Percentiles rank a stretch among this genome's conserved stretches.
These are phyloP conservation scores for Serilophus lunatus DNA, from an alignment of 2,113 vertebrate species.

Conservation along the genomic window DNA sequence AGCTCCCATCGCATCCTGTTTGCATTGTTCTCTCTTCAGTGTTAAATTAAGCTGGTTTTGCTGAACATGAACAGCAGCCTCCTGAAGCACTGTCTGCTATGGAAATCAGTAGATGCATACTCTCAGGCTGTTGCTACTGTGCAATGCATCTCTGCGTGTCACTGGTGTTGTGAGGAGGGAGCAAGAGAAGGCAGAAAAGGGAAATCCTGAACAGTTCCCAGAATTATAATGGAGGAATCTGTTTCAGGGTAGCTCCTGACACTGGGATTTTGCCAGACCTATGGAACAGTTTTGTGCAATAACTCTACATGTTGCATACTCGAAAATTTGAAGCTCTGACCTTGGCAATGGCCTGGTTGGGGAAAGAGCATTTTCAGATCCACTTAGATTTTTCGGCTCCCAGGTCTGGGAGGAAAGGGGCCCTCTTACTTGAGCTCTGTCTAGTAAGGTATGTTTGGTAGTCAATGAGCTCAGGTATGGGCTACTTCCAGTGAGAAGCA, in stretches of 20 bases:
- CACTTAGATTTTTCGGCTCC: background rate
- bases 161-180: background rate
- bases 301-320: accelerated
- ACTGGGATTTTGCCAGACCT: background rate
- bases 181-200: background rate
- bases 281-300: background rate
- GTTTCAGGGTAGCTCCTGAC: background rate
- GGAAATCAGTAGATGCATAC: background rate
- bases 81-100: background rate
- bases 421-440: background rate
- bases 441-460: background rate
- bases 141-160: background rate
- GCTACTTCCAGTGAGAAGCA: background rate
- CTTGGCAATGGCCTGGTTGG: background rate
- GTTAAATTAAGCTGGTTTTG: constrained; percentile 29
- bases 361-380: background rate
- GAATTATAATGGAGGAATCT: background rate
- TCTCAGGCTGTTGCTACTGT: constrained; percentile 26
- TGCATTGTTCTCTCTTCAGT: background rate
- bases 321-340: background rate
- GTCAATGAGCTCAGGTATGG: background rate
- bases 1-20: constrained; percentile 3
- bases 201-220: background rate
- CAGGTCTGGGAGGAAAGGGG: background rate
- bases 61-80: background rate